Evolutionary conservation across 1,140 invertebrate species (phyloP), one percentile per base, ranked within the genome.

Genomic region (Temnothorax longispinosus): DNA sequence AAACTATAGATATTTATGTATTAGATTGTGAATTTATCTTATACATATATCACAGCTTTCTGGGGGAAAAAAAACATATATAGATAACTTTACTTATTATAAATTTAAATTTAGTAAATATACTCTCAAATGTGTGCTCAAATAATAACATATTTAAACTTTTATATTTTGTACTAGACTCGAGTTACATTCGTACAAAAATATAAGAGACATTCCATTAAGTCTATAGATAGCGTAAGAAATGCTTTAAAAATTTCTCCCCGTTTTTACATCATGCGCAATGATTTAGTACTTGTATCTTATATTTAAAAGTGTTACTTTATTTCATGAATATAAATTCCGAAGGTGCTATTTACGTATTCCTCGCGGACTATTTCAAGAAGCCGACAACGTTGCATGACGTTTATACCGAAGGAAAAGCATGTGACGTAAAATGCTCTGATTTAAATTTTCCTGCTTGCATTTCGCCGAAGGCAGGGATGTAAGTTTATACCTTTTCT

Each of bases 361-460:
- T 81, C 50, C 38, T 41, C 50, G 38, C 38, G 38, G 64, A 71
- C 78, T 71, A 81, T 71, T 81, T 81, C 64, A 44, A 71, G 65
- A 71, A 71, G 67, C 44, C 18, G n/a, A 81, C 50, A 21, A 65
- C 50, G 38, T 44, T 56, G 64, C 64, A 69, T 54, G 64, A 38
- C 65, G 50, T 71, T 71, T 41, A 56, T 71, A 81, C 13, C 38
- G 38, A 71, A 44, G 77, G 27, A 69, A 69, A 81, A 32, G 35
- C 21, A 35, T 27, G 65, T 56, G 64, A 71, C 38, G 50, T 81
- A 71, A 81, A 56, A 56, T 10, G 60, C 15, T 67, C 77, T 56
- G 77, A 71, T 64, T 64, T 77, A 77, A 65, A 71, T 81, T 81
- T 71, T 56, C 64, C 50, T 38, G 65, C 56, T 81, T 54, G 35